Conservation (phyloP, 2,113 vertebrate genomes). For the Mastomys natalensis region DNA sequence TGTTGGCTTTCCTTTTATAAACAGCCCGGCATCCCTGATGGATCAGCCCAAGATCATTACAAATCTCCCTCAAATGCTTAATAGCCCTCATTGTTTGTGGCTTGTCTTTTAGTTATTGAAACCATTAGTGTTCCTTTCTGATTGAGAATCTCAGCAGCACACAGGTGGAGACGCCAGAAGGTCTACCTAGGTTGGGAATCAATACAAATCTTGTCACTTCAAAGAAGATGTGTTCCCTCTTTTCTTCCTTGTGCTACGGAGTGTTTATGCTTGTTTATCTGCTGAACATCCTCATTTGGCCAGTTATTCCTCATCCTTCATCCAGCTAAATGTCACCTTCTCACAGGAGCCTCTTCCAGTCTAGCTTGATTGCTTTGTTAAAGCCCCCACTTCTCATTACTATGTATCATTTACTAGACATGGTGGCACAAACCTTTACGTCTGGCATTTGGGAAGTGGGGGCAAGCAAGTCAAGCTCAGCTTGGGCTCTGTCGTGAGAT, state of each 20-base stretch:
- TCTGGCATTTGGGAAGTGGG: not conserved
- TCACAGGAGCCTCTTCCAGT: not conserved
- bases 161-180: not conserved
- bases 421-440: not conserved
- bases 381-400: not conserved
- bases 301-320: not conserved
- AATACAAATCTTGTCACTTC: not conserved
- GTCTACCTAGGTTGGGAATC: not conserved
- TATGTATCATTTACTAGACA: not conserved
- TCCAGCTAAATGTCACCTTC: not conserved
- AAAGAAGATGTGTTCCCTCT: not conserved
- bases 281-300: not conserved
- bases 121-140: not conserved
- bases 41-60: not conserved
- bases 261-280: not conserved
- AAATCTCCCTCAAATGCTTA: not conserved
- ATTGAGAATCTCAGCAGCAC: not conserved
- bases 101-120: conserved; percentile 29
- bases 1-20: not conserved
- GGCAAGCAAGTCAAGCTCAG: not conserved
- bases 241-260: not conserved
- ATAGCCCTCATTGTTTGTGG: not conserved
- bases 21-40: not conserved
- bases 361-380: not conserved
- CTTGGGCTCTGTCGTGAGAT: not conserved